Base-by-base conservation (phyloP, 2,113 vertebrate species). In the Ibidorhyncha struthersii region DNA sequence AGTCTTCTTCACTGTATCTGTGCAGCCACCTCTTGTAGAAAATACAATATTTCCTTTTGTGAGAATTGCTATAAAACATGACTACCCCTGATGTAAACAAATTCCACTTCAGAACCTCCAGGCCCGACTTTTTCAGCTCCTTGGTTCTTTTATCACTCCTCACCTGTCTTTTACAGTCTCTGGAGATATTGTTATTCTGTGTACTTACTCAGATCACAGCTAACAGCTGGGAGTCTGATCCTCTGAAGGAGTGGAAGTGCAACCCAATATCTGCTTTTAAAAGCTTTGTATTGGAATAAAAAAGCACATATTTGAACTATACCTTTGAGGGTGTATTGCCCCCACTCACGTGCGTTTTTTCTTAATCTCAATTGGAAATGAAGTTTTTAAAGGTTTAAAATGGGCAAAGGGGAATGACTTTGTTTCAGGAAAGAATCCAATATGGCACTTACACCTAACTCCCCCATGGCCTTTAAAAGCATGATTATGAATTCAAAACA, bases 311-410 rank as follows among this genome's bases (percentile, higher is more conserved):
- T 76, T 91, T 55, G 59, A 89, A 69, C 50, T 85, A 41, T 67
- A 66, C 65, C 55, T 93, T 78, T 70, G 66, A 86, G 43, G 19
- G 38, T 34, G 6, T 79, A 40, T 73, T 97, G 56, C 67, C 78
- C 86, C 49, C 11, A 10, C 50, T 41, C 50, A n/a, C 49, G 36
- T 55, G 40, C 40, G 3, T 89, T 56, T 63, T 92, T 73, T 77
- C 95, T 96, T 53, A 47, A 87, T 72, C 43, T 87, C 70, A 95
- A 36, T 66, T 96, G 86, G 94, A 97, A 96, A 84, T 71, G 43
- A 96, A 90, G 8, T 73, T 69, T 91, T 91, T 86, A 65, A 96
- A 97, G 53, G 32, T 96, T 93, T 96, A 61, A 82, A 94, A 70
- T 74, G 43, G 29, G 93, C 79, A 70, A 74, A 56, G 63, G 77